Evolutionary conservation across 2,113 vertebrate genomes (phyloP).

Genomic region (Mohoua ochrocephala): DNA sequence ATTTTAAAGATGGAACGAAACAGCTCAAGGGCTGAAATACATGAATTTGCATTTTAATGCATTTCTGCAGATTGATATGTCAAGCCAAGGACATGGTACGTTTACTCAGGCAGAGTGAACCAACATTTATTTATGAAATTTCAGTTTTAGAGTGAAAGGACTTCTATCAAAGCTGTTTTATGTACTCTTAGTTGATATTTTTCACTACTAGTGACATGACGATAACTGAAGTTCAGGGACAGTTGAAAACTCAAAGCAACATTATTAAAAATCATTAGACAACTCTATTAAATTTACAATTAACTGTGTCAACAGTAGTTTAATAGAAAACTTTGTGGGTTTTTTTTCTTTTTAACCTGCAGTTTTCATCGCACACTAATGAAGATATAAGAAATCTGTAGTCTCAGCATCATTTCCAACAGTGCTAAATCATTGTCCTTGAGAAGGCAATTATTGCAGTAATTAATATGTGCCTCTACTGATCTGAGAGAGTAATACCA

Average conservation of each 20-base stretch:
- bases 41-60: conserved; percentile 48
- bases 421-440: not conserved
- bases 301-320: not conserved
- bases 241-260: not conserved
- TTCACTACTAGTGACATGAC: not conserved
- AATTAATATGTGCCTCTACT: conserved; percentile 1
- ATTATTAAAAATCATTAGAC: not conserved
- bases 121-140: not conserved
- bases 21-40: not conserved
- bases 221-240: not conserved
- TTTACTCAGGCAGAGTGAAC: not conserved
- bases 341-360: not conserved
- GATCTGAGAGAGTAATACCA: not conserved
- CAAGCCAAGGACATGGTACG: not conserved
- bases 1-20: not conserved
- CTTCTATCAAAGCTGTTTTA: not conserved
- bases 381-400: not conserved
- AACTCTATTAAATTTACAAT: not conserved
- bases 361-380: not conserved
- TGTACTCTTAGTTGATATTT: not conserved
- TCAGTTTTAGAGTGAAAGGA: not conserved
- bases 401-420: not conserved
- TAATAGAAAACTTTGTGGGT: not conserved
- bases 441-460: not conserved
- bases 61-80: not conserved